Percentiles rank a stretch among this genome's conserved stretches.
Conservation (phyloP, 2,888 invertebrate species). For the Onthophagus sagittarius region DNA sequence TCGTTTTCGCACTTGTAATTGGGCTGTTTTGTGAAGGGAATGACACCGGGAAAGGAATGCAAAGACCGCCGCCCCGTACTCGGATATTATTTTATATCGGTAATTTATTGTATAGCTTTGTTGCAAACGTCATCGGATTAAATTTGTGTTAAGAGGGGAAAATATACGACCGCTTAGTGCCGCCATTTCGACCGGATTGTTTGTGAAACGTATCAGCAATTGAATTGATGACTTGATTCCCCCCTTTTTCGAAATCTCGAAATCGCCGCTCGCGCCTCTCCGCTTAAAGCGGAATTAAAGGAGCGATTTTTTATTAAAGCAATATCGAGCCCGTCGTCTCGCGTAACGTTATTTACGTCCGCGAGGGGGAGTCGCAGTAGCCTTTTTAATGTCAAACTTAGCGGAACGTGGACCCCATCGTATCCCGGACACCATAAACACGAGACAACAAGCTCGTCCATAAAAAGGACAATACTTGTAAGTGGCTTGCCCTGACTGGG, state of each 20-base stretch:
- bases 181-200: slow-evolving; percentile 11
- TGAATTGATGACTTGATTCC: slow-evolving; percentile 1
- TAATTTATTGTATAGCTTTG: slow-evolving; percentile 50
- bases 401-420: neutral
- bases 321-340: neutral
- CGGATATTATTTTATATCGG: slow-evolving; percentile 49
- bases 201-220: slow-evolving; percentile 2
- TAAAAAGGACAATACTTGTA: slow-evolving; percentile 48
- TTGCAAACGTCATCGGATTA: slow-evolving; percentile 46
- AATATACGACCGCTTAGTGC: slow-evolving; percentile 27
- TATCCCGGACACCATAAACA: slow-evolving; percentile 12
- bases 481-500: slow-evolving; percentile 45
- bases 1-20: slow-evolving; percentile 33
- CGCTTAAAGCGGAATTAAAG: neutral
- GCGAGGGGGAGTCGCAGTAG: neutral
- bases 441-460: slow-evolving; percentile 37
- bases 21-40: slow-evolving; percentile 36
- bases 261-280: slow-evolving; percentile 2
- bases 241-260: neutral
- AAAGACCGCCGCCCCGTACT: slow-evolving; percentile 41
- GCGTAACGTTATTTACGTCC: neutral
- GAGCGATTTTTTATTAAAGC: neutral
- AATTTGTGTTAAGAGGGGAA: slow-evolving; percentile 39
- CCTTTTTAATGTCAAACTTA: slow-evolving; percentile 12
- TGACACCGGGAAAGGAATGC: slow-evolving; percentile 44